These are phyloP conservation scores for Elanus axillaris DNA, from an alignment of 2,113 vertebrate genomes.

Conservation along the genomic window DNA sequence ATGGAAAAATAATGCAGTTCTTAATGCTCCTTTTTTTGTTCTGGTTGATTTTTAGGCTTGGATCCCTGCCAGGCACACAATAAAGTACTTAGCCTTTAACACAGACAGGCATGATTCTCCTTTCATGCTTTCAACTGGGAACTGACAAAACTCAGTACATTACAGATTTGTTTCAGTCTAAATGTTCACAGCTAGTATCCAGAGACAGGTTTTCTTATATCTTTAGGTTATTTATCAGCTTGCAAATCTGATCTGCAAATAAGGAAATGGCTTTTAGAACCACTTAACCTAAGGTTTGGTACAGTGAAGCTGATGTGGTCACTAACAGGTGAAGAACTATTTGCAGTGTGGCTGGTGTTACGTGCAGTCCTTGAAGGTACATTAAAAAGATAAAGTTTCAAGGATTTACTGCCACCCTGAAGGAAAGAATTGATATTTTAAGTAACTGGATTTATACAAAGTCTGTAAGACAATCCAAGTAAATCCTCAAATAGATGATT, in stretches of 20 bases:
- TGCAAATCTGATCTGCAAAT: conserved; percentile 17
- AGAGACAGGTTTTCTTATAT: background rate
- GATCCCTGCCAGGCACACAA: conserved; percentile 63
- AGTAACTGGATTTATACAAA: conserved; percentile 56
- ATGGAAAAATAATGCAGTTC: conserved; percentile 75
- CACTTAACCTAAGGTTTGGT: background rate
- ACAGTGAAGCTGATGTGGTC: background rate
- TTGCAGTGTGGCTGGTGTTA: background rate
- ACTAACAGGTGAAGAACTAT: conserved; percentile 1
- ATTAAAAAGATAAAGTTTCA: conserved; percentile 34
- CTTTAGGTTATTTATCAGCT: conserved; percentile 24
- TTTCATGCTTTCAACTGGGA: conserved; percentile 33
- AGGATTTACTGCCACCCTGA: conserved; percentile 41
- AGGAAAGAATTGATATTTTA: conserved; percentile 40
- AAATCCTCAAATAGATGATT: conserved; percentile 55
- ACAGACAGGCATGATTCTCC: conserved; percentile 61
- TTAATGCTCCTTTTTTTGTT: conserved; percentile 60
- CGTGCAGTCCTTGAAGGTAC: background rate
- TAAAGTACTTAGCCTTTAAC: conserved; percentile 67
- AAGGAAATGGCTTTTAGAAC: background rate
- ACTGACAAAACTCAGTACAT: conserved; percentile 53
- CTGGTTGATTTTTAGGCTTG: conserved; percentile 68
- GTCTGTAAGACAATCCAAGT: conserved; percentile 48
- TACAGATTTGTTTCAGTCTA: conserved; percentile 24
- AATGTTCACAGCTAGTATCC: background rate